These are phyloP conservation scores for Phalacrocorax aristotelis DNA, from an alignment of 2,113 vertebrate genomes.

Conservation along the genomic window DNA sequence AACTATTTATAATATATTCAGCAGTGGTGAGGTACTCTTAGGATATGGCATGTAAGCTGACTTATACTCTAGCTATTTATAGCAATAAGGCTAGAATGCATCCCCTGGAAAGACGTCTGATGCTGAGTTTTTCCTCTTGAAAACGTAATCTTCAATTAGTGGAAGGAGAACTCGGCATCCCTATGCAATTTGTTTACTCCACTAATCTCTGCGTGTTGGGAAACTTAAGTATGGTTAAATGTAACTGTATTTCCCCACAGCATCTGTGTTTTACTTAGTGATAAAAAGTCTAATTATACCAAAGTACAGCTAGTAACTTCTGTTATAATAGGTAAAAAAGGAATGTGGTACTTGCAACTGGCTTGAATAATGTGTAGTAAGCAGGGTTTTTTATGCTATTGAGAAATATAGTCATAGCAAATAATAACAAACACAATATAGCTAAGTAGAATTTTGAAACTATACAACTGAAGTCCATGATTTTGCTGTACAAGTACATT, in stretches of 20 bases:
- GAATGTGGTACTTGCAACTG: not conserved
- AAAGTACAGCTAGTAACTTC: not conserved
- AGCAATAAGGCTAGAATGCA: not conserved
- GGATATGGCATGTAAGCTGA: not conserved
- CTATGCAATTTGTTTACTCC: slow-evolving; percentile 12
- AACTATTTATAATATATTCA: slow-evolving; percentile 19
- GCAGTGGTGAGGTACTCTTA: not conserved
- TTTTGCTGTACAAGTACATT: not conserved
- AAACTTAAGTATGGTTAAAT: not conserved
- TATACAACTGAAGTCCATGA: not conserved
- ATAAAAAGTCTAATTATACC: not conserved
- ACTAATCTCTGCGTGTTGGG: not conserved
- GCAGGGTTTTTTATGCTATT: not conserved
- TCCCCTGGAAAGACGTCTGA: slow-evolving; percentile 1
- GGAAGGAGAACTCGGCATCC: slow-evolving; percentile 1
- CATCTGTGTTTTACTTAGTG: not conserved
- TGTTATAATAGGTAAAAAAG: not conserved
- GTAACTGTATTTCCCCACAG: not conserved
- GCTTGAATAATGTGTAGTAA: no score
- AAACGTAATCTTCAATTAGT: slow-evolving; percentile 32
- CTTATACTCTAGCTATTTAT: not conserved
- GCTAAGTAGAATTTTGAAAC: not conserved
- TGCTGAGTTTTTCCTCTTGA: not conserved
- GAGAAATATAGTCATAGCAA: not conserved
- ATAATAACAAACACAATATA: not conserved